These are phyloP conservation scores for Exephanes ischioxanthus DNA, from an alignment of 2,888 invertebrate species.

Conservation along the genomic window DNA sequence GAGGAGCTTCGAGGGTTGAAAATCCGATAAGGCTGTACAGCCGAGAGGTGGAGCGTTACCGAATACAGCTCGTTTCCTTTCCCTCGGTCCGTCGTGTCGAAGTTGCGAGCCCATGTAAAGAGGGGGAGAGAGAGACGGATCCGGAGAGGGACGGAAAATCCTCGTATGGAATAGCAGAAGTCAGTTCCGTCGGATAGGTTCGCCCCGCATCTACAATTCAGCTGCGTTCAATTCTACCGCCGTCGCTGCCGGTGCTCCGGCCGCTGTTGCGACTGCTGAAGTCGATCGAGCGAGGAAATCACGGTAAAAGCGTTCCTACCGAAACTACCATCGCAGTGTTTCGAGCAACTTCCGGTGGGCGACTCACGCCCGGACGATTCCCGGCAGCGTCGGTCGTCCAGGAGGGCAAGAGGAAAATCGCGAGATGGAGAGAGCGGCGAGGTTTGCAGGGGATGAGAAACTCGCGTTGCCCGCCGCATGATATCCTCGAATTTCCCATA, in stretches of 20 bases:
- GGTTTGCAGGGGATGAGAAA: not conserved
- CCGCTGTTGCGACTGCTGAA: constrained; percentile 23
- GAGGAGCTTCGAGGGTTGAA: not conserved
- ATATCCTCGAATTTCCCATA: constrained; percentile 4
- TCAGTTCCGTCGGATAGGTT: constrained; percentile 1
- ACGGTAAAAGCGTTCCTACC: constrained; percentile 57
- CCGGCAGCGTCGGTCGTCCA: constrained; percentile 5
- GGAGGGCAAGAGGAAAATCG: not conserved
- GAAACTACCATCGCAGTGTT: constrained; percentile 30
- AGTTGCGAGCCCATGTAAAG: constrained; percentile 6
- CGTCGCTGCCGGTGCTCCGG: not conserved
- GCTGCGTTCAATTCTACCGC: not conserved
- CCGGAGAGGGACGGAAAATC: not conserved
- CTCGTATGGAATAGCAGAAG: constrained; percentile 28
- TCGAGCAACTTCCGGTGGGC: constrained; percentile 47
- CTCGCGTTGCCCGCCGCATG: constrained; percentile 2
- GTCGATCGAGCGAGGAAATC: constrained; percentile 65
- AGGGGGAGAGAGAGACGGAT: not conserved
- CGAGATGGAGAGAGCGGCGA: constrained; percentile 16
- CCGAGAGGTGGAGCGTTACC: not conserved
- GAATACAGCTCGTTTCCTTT: constrained; percentile 14
- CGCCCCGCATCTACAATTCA: constrained; percentile 10
- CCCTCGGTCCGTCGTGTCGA: not conserved
- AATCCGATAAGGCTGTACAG: constrained; percentile 1
- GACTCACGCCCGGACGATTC: constrained; percentile 40